Base-by-base conservation (phyloP, 2,113 vertebrate genomes). In the Ploceus nigricollis region DNA sequence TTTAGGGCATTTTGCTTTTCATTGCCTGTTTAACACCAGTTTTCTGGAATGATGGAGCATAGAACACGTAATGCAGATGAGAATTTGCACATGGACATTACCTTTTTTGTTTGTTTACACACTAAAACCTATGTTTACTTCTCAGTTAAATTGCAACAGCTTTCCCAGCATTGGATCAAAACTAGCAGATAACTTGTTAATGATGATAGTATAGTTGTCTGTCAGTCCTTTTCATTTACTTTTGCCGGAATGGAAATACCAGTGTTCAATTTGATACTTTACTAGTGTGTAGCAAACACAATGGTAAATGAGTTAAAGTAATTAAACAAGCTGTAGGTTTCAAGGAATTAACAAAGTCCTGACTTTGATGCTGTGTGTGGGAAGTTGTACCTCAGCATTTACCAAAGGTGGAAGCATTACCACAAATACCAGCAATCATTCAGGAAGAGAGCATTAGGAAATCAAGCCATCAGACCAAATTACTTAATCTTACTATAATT, bases 381-480 rank as follows among this genome's bases (percentile, higher is more conserved):
- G 63, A 71, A 85, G 42, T 53, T 96, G 72, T 66, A 66, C 63
- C 54, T 42, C 78, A 90, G 61, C 51, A 92, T 66, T 96, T 91
- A 87, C 53, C 88, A 66, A 33, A 89, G 89, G 94, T 95, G 88
- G 88, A 23, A 91, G 57, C 35, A 63, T 76, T 93, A 80, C 53
- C 37, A 73, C 60, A 86, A 95, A 94, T 68, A 95, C 72, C 53
- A 90, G 91, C 70, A 82, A 31, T 57, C 28, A 3, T 87, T n/a
- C 31, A 83, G 58, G 50, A 87, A 80, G 9, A 63, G 35, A 93
- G 47, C 63, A 77, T 94, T 81, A 81, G 25, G 53, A 93, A 95
- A 93, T 92, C 23, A 58, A 69, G 39, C 78, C 61, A 92, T 92
- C 48, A 84, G n/a, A 79, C 9, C n/a, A 77, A 95, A 92, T 95